These are phyloP conservation scores for Pimpla rufipes DNA, from an alignment of 2,888 invertebrate species.

Conservation along the genomic window DNA sequence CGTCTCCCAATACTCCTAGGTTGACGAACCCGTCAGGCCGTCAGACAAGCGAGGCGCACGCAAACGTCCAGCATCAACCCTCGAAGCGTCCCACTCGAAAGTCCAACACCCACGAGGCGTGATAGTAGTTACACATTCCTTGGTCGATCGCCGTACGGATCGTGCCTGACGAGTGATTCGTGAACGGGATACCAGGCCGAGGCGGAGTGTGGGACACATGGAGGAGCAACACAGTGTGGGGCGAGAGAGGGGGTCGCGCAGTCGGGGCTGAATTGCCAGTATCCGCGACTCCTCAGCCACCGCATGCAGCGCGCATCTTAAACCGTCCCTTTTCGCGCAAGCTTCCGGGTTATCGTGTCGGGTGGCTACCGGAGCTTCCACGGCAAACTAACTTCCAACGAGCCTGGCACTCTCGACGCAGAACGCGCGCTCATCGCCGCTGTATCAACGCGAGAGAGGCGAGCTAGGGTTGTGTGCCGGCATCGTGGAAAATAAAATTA, in stretches of 20 bases:
- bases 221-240: not conserved
- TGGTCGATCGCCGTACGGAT: slow-evolving; percentile 45
- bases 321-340: slow-evolving; percentile 42
- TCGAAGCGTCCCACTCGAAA: slow-evolving; percentile 40
- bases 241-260: no score
- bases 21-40: slow-evolving; percentile 21
- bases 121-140: slow-evolving; percentile 51
- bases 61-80: not conserved
- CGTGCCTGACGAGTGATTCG: slow-evolving; percentile 44
- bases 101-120: slow-evolving; percentile 48
- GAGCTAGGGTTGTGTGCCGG: slow-evolving; percentile 13
- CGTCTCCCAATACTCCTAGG: not conserved
- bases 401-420: slow-evolving; percentile 25
- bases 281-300: slow-evolving; percentile 39
- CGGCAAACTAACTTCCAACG: slow-evolving; percentile 55
- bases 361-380: slow-evolving; percentile 41
- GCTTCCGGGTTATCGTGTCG: slow-evolving; percentile 57
- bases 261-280: slow-evolving; percentile 45
- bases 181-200: slow-evolving; percentile 24
- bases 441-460: slow-evolving; percentile 39
- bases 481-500: slow-evolving; percentile 48
- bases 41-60: slow-evolving; percentile 1
- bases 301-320: slow-evolving; percentile 44
- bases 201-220: slow-evolving; percentile 1
- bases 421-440: slow-evolving; percentile 12